Base-by-base conservation (phyloP, 1,140 invertebrate genomes). In the Spodoptera litura region DNA sequence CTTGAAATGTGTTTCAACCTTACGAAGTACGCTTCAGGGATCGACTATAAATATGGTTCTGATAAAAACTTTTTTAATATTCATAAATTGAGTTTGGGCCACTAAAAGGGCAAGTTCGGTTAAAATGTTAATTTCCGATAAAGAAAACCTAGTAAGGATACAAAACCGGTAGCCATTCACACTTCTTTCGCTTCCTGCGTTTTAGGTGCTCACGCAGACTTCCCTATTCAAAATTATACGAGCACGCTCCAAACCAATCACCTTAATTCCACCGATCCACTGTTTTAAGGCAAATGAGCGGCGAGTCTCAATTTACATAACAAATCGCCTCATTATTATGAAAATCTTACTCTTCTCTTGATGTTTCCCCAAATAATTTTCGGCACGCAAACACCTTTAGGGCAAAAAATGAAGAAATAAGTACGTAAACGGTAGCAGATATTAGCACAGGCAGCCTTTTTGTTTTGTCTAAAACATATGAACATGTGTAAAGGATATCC, bases 401-500 rank as follows among this genome's bases (percentile, higher is more conserved):
- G 84, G 87, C 84, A 85, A 85, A 85, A 86, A 85, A 81, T 80
- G 79, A 79, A 74, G 61, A 79, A 75, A 78, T 35, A 31, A 74
- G 83, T 44, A 38, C 38, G 81, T 78, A 80, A 86, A 92, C 91
- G 88, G 91, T 94, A 94, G 92, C 89, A 79, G 56, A 51, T 64
- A 53, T 75, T 44, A 62, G 73, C 59, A 75, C 4, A 59, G 85
- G 73, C 56, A 70, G 70, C 78, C 81, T 86, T 90, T 91, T 90
- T 87, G 76, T 89, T 89, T 91, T 83, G 82, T 87, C 84, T 84
- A 83, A 62, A 74, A 74, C 27, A 75, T 20, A 49, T 55, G 52
- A 88, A 89, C 89, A 90, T 88, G 88, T 92, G 91, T 89, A 79
- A 81, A 93, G 92, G 92, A 94, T 93, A 92, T 94, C 92, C 91